A percentile compares a stretch with the other conserved stretches of the same genome.
Conservation (phyloP, 2,888 invertebrate species). For the Cantharis rustica region DNA sequence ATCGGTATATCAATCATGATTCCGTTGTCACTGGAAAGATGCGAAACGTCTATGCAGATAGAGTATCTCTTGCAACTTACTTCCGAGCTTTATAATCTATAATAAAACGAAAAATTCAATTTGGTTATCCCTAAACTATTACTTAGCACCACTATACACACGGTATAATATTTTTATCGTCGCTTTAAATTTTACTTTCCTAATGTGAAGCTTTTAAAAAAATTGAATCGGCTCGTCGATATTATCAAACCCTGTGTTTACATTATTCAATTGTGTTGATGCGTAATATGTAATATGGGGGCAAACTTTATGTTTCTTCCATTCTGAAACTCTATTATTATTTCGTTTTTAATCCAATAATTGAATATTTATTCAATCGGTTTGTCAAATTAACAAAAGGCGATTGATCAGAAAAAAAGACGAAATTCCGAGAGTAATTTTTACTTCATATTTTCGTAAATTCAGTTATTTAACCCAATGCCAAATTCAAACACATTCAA, state of each 20-base stretch:
- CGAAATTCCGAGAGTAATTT: conserved; percentile 21
- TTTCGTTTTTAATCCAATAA: neutral
- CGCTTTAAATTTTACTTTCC: neutral
- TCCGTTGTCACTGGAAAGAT: conserved; percentile 29
- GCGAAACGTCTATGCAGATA: conserved; percentile 32
- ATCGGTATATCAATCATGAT: conserved; percentile 34
- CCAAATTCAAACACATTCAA: conserved; percentile 43
- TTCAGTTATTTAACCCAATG: conserved; percentile 38
- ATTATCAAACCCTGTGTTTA: neutral
- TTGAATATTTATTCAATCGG: neutral
- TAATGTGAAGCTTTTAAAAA: neutral
- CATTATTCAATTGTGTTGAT: neutral
- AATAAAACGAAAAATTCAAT: conserved; percentile 28
- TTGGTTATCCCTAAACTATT: conserved; percentile 18
- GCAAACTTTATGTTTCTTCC: neutral
- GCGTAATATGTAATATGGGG: neutral
- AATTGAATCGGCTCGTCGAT: neutral
- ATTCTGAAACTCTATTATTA: neutral
- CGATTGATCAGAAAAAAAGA: neutral
- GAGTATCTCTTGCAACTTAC: conserved; percentile 18
- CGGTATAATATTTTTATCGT: conserved; percentile 5
- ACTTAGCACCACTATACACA: conserved; percentile 1
- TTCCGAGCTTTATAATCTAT: conserved; percentile 19
- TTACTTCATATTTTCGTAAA: conserved; percentile 32
- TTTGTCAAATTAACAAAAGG: neutral